Base-by-base conservation (phyloP, 2,797 vertebrate genomes). In the Champsocephalus gunnari region DNA sequence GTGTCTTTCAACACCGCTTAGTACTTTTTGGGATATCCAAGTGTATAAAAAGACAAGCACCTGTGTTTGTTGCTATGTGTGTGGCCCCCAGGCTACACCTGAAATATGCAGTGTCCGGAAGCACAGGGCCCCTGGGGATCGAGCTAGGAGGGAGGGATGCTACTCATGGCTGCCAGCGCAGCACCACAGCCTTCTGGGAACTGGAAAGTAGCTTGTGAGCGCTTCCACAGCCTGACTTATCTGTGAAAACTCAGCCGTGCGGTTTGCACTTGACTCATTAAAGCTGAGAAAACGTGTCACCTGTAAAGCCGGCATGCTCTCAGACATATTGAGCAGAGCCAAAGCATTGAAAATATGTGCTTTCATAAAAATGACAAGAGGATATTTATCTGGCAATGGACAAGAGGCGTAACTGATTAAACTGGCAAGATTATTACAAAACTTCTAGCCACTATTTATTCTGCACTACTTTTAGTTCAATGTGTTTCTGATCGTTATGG, bases 81-180 rank as follows among this genome's bases (percentile, higher is more conserved):
- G 71, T 44, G 51, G 17, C 65, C 87, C 71, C 28, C 66, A 67
- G 92, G 91, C 88, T 80, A 57, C 63, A 75, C 48, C 69, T 92
- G 71, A 92, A 93, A 92, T 89, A 92, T 89, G 80, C 57, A 32
- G 57, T 80, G 81, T 86, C 87, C 82, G 10, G 80, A 76, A 83
- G 83, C 75, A 17, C 11, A 0, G 17, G 71, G 66, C 84, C 79
- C 81, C 79, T 47, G 75, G 79, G 89, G 85, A 81, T 66, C 64
- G 45, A 49, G 62, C 63, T 64, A 13, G 70, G 58, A 81, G 67
- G 76, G 85, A 79, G 65, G 79, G 1, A 74, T 77, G 83, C 72
- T 77, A 9, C 62, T 79, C 48, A 45, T 13, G 70, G 56, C 79
- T 73, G 71, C 79, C 74, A 56, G 75, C 4, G 62, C 75, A 71